Percentiles rank a stretch among this genome's conserved stretches.
These are phyloP conservation scores for Ophion obscuratus DNA, from an alignment of 2,888 invertebrate species.

Conservation along the genomic window DNA sequence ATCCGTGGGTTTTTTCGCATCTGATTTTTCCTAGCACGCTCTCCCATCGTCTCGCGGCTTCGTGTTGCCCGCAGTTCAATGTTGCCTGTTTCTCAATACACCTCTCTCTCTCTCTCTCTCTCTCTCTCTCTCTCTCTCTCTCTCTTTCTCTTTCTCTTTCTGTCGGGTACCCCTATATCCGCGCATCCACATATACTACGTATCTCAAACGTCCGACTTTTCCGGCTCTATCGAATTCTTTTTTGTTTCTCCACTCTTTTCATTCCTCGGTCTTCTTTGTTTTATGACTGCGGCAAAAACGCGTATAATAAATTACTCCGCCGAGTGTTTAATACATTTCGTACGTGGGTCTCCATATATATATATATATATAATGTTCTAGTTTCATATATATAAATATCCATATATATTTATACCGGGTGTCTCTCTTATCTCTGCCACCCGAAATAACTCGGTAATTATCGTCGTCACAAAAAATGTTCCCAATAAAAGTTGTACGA, in stretches of 20 bases:
- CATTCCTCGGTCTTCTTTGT: slow-evolving; percentile 28
- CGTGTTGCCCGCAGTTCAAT: slow-evolving; percentile 30
- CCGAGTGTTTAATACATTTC: slow-evolving; percentile 5
- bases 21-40: slow-evolving; percentile 39
- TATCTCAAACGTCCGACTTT: slow-evolving; percentile 24
- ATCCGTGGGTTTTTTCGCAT: slow-evolving; percentile 52
- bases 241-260: slow-evolving; percentile 34
- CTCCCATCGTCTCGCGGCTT: slow-evolving; percentile 2
- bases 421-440: too few relatives aligned
- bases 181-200: not conserved
- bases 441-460: too few relatives aligned
- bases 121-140: not conserved
- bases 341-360: not conserved
- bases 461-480: too few relatives aligned
- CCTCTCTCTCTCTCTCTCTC: not conserved
- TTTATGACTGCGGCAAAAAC: slow-evolving; percentile 51
- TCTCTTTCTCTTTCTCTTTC: slow-evolving; percentile 2
- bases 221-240: slow-evolving; percentile 11
- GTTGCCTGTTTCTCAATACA: slow-evolving; percentile 7
- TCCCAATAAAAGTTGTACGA: too few relatives aligned
- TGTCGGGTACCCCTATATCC: not conserved
- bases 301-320: slow-evolving; percentile 1
- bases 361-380: not conserved
- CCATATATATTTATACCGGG: too few relatives aligned
- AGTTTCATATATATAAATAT: too few relatives aligned